Percentiles rank a stretch among this genome's conserved stretches.
These are phyloP conservation scores for Sarcophaga variegata DNA, from an alignment of 2,888 invertebrate genomes.

Conservation along the genomic window DNA sequence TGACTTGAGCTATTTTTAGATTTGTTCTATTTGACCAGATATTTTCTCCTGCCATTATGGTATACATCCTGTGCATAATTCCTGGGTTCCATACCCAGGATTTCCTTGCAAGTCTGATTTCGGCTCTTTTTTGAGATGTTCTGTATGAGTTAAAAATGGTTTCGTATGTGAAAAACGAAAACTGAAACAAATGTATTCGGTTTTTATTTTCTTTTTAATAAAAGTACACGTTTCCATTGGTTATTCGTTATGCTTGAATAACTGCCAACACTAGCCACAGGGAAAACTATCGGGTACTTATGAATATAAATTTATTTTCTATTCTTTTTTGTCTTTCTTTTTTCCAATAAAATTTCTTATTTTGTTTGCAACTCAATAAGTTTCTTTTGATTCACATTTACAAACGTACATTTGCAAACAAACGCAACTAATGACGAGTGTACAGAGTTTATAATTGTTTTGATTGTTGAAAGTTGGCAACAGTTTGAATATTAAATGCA, in stretches of 20 bases:
- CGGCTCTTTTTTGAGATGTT: too few species aligned
- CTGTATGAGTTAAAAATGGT: too few species aligned
- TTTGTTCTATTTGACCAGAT: too few species aligned
- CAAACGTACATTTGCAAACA: background rate
- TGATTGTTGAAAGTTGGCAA: constrained; percentile 63
- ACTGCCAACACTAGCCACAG: background rate
- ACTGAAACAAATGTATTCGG: too few species aligned
- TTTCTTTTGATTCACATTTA: constrained; percentile 50
- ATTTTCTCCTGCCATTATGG: too few species aligned
- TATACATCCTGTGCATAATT: too few species aligned
- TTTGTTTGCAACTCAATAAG: constrained; percentile 1
- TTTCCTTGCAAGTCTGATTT: too few species aligned
- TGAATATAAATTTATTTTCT: too few species aligned
- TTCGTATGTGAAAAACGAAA: too few species aligned
- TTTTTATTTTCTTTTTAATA: too few species aligned
- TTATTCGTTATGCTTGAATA: constrained; percentile 5
- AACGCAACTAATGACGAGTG: background rate
- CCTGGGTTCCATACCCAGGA: too few species aligned
- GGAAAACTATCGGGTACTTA: background rate
- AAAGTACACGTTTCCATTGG: background rate
- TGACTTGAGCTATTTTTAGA: too few species aligned
- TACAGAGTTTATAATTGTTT: constrained; percentile 47
- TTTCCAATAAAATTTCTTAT: background rate
- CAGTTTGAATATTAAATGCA: constrained; percentile 34
- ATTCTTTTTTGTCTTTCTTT: background rate